Conservation (phyloP, 2,888 invertebrate genomes). For the Ecliptopera silaceata region DNA sequence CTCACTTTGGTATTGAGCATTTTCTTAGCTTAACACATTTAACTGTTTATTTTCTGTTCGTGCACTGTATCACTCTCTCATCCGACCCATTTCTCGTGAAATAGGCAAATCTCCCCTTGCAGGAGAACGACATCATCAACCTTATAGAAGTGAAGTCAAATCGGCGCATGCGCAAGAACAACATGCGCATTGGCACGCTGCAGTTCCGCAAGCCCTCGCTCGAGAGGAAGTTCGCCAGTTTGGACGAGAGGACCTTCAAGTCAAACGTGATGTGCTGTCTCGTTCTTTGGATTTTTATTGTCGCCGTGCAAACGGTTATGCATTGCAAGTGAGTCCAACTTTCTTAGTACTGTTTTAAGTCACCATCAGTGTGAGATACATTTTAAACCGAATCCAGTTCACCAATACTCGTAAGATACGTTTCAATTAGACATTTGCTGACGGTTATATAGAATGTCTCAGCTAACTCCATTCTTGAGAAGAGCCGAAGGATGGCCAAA, state of each 20-base stretch:
- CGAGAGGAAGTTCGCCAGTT: slow-evolving; percentile 92
- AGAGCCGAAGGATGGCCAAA: no score
- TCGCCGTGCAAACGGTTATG: slow-evolving; percentile 89
- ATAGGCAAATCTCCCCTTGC: slow-evolving; percentile 31
- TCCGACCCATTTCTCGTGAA: slow-evolving; percentile 15
- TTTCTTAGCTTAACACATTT: no score
- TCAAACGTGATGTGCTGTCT: slow-evolving; percentile 97
- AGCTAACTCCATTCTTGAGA: no score
- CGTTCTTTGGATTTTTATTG: slow-evolving; percentile 94
- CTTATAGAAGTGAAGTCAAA: slow-evolving; percentile 95
- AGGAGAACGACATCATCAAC: slow-evolving; percentile 92
- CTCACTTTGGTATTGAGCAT: no score
- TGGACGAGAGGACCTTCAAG: slow-evolving; percentile 96
- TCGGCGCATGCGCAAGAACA: slow-evolving; percentile 92
- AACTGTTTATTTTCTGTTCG: slow-evolving; percentile 9
- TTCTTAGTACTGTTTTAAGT: no score
- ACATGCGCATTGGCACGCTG: slow-evolving; percentile 93
- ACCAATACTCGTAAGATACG: no score
- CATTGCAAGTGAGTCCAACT: slow-evolving; percentile 87
- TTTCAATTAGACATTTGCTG: no score
- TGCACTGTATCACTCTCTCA: slow-evolving; percentile 14
- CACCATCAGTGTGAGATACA: no score
- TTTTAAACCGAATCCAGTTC: no score
- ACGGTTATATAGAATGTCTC: no score
- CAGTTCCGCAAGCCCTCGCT: slow-evolving; percentile 91